phyloP scores from a whole-genome alignment of 2,113 vertebrate species.

The Salvelinus namaycush region DNA sequence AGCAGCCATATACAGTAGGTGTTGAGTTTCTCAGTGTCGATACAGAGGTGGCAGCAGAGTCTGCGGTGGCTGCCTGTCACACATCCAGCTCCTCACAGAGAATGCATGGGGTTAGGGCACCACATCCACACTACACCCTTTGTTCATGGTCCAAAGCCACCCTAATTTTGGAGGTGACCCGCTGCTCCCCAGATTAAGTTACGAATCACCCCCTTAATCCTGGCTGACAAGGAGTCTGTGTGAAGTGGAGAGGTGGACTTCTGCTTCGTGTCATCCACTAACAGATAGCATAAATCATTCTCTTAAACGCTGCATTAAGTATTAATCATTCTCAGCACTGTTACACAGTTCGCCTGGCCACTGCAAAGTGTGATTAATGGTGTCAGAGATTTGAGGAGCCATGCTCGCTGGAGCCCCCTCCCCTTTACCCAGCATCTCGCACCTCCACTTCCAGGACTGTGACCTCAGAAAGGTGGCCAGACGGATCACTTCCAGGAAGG shows the following conservation, averaged over 20 bases:
- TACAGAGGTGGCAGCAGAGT: neutral
- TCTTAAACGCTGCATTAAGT: constrained; percentile 80
- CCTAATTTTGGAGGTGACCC: constrained; percentile 77
- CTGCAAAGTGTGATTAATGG: constrained; percentile 80
- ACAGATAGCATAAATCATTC: constrained; percentile 83
- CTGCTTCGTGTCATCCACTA: constrained; percentile 68
- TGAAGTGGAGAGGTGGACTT: constrained; percentile 65
- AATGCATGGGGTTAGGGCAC: neutral
- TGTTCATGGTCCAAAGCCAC: constrained; percentile 63
- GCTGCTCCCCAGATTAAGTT: constrained; percentile 70
- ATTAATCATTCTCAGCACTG: constrained; percentile 80
- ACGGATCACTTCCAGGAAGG: constrained; percentile 53
- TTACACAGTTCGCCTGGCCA: constrained; percentile 63
- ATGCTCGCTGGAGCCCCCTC: constrained; percentile 43
- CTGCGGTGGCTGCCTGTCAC: no score
- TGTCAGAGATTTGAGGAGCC: constrained; percentile 67
- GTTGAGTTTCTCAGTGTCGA: neutral
- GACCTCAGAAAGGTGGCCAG: constrained; percentile 53
- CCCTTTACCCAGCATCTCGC: constrained; percentile 47
- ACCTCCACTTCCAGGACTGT: constrained; percentile 47
- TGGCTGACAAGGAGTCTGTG: constrained; percentile 66
- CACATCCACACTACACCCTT: constrained; percentile 46
- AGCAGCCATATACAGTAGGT: neutral
- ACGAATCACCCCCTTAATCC: constrained; percentile 76
- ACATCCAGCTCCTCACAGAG: no score